Conservation (phyloP, 2,113 vertebrate species). For the Pomatostomus ruficeps region DNA sequence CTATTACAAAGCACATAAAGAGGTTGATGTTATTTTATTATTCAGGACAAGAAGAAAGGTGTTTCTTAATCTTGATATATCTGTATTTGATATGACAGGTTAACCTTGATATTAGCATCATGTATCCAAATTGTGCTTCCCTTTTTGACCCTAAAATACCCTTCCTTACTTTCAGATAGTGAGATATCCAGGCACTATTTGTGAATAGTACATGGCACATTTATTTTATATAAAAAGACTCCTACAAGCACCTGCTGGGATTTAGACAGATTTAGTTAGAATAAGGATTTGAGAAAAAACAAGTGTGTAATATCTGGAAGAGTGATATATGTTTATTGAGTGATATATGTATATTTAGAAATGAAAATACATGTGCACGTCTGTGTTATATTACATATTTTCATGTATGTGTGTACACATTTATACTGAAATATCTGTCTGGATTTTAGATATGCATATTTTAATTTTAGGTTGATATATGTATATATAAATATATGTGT, state of each 20-base stretch:
- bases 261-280: not conserved
- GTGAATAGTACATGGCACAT: not conserved
- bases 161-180: not conserved
- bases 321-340: not conserved
- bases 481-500: not conserved
- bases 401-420: not conserved
- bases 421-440: not conserved
- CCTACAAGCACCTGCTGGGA: not conserved
- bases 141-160: not conserved
- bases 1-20: not conserved
- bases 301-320: not conserved
- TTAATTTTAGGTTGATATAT: too few species aligned
- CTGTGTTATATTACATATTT: not conserved
- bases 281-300: not conserved
- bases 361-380: not conserved
- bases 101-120: constrained; percentile 6
- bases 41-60: not conserved
- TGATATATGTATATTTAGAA: not conserved
- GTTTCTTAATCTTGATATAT: not conserved
- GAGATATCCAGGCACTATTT: not conserved
- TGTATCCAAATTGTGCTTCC: not conserved
- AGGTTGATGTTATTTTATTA: constrained; percentile 8
- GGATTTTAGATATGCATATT: not conserved
- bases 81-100: constrained; percentile 14
- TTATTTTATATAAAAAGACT: not conserved